phyloP scores from a whole-genome alignment of 2,113 vertebrate genomes.

The Aptenodytes patagonicus region DNA sequence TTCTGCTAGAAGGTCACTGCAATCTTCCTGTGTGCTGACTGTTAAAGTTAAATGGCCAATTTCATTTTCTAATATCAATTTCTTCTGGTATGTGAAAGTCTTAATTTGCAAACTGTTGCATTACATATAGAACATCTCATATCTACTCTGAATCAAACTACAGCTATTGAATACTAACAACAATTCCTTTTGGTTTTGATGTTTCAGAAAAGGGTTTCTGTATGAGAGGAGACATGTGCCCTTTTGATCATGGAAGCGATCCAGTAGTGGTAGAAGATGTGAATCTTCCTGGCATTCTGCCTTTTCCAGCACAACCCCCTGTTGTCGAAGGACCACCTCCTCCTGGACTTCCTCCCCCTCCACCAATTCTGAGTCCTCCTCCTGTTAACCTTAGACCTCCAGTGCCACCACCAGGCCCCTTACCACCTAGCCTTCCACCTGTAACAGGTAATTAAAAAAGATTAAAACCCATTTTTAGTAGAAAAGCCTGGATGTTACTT shows the following conservation, averaged over 20 bases:
- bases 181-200: background rate
- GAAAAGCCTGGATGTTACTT: background rate
- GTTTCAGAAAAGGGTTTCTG: slow-evolving; percentile 95
- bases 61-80: background rate
- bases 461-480: background rate
- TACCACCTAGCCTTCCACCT: slow-evolving; percentile 92
- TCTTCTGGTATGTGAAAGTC: background rate
- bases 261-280: slow-evolving; percentile 98
- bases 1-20: background rate
- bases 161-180: background rate
- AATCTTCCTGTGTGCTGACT: background rate
- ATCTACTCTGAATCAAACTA: background rate
- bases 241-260: slow-evolving; percentile 96
- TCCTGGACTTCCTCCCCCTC: slow-evolving; percentile 88
- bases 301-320: slow-evolving; percentile 91
- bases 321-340: slow-evolving; percentile 89
- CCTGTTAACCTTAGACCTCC: slow-evolving; percentile 92
- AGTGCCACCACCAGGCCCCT: slow-evolving; percentile 86
- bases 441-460: slow-evolving; percentile 82
- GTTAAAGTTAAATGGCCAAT: background rate
- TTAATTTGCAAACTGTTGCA: background rate
- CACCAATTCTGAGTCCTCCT: slow-evolving; percentile 90
- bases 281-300: slow-evolving; percentile 92
- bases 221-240: slow-evolving; percentile 97
- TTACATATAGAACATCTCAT: background rate